Evolutionary conservation across 2,888 invertebrate genomes (phyloP), one percentile per base, ranked within the genome.

Genomic region (Cepaea hortensis): DNA sequence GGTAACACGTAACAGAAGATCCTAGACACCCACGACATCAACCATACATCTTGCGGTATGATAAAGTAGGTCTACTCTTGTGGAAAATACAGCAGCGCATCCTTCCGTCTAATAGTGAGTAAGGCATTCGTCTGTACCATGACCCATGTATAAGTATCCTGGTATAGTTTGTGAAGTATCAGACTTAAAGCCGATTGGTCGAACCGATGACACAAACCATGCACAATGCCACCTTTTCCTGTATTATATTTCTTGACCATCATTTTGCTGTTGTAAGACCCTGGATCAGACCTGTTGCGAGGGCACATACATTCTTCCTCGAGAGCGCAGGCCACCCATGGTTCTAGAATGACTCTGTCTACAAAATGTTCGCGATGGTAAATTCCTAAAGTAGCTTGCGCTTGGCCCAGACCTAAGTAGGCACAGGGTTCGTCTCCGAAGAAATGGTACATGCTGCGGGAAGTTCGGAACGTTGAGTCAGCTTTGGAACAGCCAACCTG

Each of bases 361-460:
- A 88, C 88, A 68, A 88, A 88, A 20, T 72, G 84, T 62, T 88
- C 86, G 6, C 75, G 65, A 68, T 87, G 85, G 68, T 77, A 87
- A 46, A 87, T 35, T 62, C 82, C 84, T 46, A 80, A 81, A 11
- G 85, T 81, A 18, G 84, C 84, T 46, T 84, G 55, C 11, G 81
- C 76, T 72, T 87, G 85, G 6, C 50, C 23, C 18, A 86, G 65
- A 18, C 61, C n/a, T 15, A 87, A 55, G 48, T 87, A 88, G 35
- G 80, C 84, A 76, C 88, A 88, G 13, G 85, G 84, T 65, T 87
- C 85, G 70, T 88, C 88, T 23, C 88, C 88, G 55, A 87, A 85
- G 79, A 86, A 88, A 23, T 85, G 77, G 55, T 84, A 87, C 87
- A 77, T 85, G 46, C 77, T 81, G 48, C 46, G 73, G 35, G 11